phyloP scores from a whole-genome alignment of 2,113 vertebrate species.

The Alethe diademata region DNA sequence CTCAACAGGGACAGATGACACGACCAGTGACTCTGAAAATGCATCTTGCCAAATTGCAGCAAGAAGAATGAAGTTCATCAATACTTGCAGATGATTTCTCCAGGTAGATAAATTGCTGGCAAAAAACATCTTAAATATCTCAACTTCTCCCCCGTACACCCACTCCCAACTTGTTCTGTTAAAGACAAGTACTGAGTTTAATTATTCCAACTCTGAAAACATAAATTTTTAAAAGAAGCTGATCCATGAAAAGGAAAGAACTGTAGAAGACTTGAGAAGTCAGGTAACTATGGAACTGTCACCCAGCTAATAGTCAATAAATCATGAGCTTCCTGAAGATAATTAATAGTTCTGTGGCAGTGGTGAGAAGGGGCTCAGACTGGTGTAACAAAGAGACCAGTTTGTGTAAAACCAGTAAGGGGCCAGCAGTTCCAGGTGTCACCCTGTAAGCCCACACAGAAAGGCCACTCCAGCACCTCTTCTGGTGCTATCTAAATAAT shows the following conservation, averaged over 20 bases:
- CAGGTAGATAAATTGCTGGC: conserved; percentile 6
- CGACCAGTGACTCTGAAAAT: not conserved
- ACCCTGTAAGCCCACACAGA: accelerated
- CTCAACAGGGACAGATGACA: not conserved
- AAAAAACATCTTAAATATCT: not conserved
- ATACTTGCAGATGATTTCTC: not conserved
- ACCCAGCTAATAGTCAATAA: not conserved
- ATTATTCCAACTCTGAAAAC: not conserved
- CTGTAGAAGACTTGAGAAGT: not conserved
- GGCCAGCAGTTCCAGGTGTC: not conserved
- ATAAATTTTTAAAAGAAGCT: not conserved
- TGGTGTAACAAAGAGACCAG: not conserved
- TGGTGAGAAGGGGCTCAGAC: not conserved
- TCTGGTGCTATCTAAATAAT: not conserved
- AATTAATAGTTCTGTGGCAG: not conserved
- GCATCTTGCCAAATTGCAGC: not conserved
- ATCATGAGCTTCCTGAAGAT: not conserved
- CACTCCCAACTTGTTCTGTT: conserved; percentile 27
- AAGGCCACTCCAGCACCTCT: not conserved
- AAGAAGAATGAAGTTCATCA: not conserved
- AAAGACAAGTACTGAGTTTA: not conserved
- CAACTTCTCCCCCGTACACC: not conserved
- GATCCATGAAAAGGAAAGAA: not conserved
- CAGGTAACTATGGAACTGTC: not conserved
- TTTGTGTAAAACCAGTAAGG: not conserved